Base-by-base conservation (phyloP, 2,113 vertebrate species). In the Oreotrochilus melanogaster region DNA sequence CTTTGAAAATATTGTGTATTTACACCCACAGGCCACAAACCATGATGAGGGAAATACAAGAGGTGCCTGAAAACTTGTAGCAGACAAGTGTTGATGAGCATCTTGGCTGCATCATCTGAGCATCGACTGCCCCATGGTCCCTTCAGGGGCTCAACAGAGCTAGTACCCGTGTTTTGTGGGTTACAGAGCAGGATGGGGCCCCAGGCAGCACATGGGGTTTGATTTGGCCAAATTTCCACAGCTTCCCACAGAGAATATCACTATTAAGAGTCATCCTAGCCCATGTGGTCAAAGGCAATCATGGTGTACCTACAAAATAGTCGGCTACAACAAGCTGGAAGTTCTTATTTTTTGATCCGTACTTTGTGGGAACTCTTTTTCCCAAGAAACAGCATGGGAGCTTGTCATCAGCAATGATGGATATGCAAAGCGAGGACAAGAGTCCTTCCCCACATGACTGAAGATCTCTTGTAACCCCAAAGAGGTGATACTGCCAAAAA, bases 121-220 rank as follows among this genome's bases (percentile, higher is more conserved):
- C 0, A 1, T 14, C 0, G 0, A 31, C 31, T 58, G 31, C 31
- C 37, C 74, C 17, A 2, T 4, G 17, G 31, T 54, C 22, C 37
- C 22, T 43, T 90, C 0, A 0, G 22, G 45, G 43, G 33, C 71
- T 88, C 71, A 62, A 43, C 4, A 2, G 71, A 75, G 33, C 37
- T 42, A 48, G 28, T 2, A 8, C 8, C 28, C 37, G 17, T 50
- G 57, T 48, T 82, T 45, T 88, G 75, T 54, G 9, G 51, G 24
- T 48, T 42, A 74, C 74, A 67, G 65, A 81, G 45, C 1, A 2
- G 60, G 33, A 57, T 8, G 2, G 23, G 10, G 16, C 37, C 13
- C 54, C 60, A 65, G 45, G 39, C 25, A 56, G 50, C 25, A 73
- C 3, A 5, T 6, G 8, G 21, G 10, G 11, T 15, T 65, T 62